Conservation (phyloP, 2,888 invertebrate species). For the Dorcus hopei region DNA sequence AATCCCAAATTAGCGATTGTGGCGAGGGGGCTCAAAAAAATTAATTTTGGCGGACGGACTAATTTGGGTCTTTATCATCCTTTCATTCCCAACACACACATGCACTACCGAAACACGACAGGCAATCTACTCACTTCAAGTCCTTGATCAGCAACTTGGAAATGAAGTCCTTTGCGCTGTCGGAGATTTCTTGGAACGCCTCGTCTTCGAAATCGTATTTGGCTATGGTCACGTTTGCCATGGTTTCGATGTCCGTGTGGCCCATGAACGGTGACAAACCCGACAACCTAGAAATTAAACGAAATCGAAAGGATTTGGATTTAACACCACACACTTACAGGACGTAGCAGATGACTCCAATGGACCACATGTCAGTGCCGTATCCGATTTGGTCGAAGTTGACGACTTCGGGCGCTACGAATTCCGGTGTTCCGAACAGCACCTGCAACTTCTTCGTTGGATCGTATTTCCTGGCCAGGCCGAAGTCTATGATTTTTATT, state of each 20-base stretch:
- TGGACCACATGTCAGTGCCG: constrained; percentile 98
- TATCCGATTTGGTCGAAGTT: constrained; percentile 97
- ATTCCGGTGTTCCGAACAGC: constrained; percentile 97
- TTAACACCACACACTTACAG: constrained; percentile 69
- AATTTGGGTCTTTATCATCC: constrained; percentile 37
- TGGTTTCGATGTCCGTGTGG: constrained; percentile 93
- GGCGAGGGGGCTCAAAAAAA: constrained; percentile 4
- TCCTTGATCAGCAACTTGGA: constrained; percentile 87
- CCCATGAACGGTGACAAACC: constrained; percentile 99
- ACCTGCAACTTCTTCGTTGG: constrained; percentile 90
- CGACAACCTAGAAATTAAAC: constrained; percentile 65
- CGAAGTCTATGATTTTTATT: constrained; percentile 98
- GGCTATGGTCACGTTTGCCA: constrained; percentile 97
- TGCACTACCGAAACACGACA: constrained; percentile 4
- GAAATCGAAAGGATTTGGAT: neutral
- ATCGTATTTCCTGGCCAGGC: constrained; percentile 88
- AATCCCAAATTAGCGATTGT: constrained; percentile 41
- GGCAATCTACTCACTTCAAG: constrained; percentile 69
- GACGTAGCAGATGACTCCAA: constrained; percentile 97
- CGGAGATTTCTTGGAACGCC: constrained; percentile 91
- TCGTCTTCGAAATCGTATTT: constrained; percentile 98
- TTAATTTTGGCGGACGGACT: constrained; percentile 9
- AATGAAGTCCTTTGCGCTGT: constrained; percentile 95
- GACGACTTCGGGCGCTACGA: constrained; percentile 97
- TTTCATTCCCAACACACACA: constrained; percentile 9